phyloP scores from a whole-genome alignment of 1,140 invertebrate species.

The Caenorhabditis remanei region DNA sequence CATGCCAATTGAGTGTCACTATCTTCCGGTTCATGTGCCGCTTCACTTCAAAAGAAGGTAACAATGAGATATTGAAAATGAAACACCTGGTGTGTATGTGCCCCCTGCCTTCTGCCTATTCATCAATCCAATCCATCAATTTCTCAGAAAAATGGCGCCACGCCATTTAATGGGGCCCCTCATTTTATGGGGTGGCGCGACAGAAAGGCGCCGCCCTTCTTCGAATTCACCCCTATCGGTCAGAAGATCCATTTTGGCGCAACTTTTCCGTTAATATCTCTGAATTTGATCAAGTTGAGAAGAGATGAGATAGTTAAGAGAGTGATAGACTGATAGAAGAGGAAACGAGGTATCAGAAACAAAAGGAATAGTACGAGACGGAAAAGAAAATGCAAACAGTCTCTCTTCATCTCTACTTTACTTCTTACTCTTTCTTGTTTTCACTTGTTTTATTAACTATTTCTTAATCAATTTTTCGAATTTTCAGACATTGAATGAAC shows the following conservation, averaged over 20 bases:
- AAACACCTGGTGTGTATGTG: constrained; percentile 36
- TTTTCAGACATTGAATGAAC: constrained; percentile 4
- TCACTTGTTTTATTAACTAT: neutral
- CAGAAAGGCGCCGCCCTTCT: constrained; percentile 42
- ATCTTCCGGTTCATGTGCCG: neutral
- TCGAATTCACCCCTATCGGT: neutral
- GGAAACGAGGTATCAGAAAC: neutral
- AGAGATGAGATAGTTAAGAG: neutral
- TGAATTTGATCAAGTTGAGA: neutral
- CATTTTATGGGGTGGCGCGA: constrained; percentile 45
- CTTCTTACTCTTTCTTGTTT: constrained; percentile 4
- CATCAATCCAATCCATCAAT: constrained; percentile 34
- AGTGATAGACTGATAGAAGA: constrained; percentile 36
- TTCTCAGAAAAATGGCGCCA: constrained; percentile 50
- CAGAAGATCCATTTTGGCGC: neutral
- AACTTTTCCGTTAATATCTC: neutral
- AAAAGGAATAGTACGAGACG: constrained; percentile 35
- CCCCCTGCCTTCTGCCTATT: neutral
- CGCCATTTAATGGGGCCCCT: constrained; percentile 49
- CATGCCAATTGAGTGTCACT: neutral
- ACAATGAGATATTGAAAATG: constrained; percentile 22
- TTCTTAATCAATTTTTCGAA: constrained; percentile 30
- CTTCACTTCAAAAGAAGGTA: constrained; percentile 28
- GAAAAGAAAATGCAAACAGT: constrained; percentile 42
- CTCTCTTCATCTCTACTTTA: constrained; percentile 16